Conservation (phyloP, 2,797 vertebrate species). For the Cuculus canorus region DNA sequence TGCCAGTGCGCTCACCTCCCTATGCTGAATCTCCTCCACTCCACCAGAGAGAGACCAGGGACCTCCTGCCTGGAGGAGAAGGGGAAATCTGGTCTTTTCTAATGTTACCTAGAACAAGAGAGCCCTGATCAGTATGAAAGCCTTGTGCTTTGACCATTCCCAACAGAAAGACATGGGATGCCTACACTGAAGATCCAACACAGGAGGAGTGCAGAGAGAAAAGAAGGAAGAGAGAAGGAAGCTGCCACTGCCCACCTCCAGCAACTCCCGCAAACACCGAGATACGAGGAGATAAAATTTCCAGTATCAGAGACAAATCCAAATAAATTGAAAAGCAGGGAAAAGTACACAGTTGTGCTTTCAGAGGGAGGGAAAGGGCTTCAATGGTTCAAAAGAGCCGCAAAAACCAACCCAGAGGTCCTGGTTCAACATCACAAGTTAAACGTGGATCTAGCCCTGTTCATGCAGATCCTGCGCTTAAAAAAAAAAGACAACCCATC, state of each 20-base stretch:
- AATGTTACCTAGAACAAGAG: background rate
- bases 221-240: background rate
- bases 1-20: background rate
- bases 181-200: fast-evolving
- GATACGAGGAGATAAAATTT: fast-evolving
- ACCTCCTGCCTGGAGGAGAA: background rate
- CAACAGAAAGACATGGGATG: fast-evolving
- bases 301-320: background rate
- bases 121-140: background rate
- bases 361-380: background rate
- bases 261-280: background rate
- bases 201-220: background rate
- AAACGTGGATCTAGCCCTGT: background rate
- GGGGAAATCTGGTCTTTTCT: background rate
- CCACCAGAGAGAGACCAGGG: background rate
- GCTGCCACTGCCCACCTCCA: background rate
- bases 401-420: background rate
- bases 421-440: background rate
- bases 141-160: background rate
- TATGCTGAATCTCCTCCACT: background rate
- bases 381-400: background rate
- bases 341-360: fast-evolving
- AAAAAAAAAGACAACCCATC: background rate
- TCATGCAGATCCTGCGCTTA: background rate
- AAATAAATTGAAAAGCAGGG: background rate